Evolutionary conservation across 2,113 vertebrate genomes (phyloP), one percentile per base, ranked within the genome.

Genomic region (Callocephalon fimbriatum): DNA sequence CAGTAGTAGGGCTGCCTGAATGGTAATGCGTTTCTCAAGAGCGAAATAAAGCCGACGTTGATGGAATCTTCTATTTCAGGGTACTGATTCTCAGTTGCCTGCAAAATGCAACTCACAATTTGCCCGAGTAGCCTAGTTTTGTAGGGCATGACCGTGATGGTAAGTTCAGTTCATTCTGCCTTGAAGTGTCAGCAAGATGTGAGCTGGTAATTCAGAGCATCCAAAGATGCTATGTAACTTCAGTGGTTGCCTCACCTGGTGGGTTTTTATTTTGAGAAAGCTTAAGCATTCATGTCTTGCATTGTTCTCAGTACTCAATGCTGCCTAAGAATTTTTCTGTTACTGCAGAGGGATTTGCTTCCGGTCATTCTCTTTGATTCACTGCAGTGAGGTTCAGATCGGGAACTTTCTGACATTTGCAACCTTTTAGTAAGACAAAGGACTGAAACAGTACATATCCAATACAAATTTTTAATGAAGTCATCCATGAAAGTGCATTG

Each of bases 311-410:
- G 51, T 62, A 38, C 71, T 59, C 44, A 47, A 0, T 12, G 32
- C 20, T 15, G 72, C 32, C 11, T 35, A 3, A 31, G 68, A n/a
- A 54, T 50, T 38, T 74, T 61, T 62, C 26, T 31, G 6, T 31
- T 42, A 0, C 19, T 18, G 6, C 75, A 50, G 51, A 80, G 44
- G 72, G 26, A 31, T 93, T 58, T 92, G 67, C 35, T 51, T 79
- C 62, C 27, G 23, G 17, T 58, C 25, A n/a, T 32, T 40, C 50
- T 58, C 47, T 59, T 2, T 61, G 71, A 23, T 50, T 76, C 42
- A 15, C 0, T 12, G 10, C 26, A 38, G 0, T 10, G 35, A 38
- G 45, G 29, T 51, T 76, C 74, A n/a, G 16, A 32, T 58, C 37
- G 37, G 51, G 68, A 63, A 23, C 70, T 66, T 84, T 10, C 20